Conservation (phyloP, 2,888 invertebrate genomes). For the Parnassius glacialis region DNA sequence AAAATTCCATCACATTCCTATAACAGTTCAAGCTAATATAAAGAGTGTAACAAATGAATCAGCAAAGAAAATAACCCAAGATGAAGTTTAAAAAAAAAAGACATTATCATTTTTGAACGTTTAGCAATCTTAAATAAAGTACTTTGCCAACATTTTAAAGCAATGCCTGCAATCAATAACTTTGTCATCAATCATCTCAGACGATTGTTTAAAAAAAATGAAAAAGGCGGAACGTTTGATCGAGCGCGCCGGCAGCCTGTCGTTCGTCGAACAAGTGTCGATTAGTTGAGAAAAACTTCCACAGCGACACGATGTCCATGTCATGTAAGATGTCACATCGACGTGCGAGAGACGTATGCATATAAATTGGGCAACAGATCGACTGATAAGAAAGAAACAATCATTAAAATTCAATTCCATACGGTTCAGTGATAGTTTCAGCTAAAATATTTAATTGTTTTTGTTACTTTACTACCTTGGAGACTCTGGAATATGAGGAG, state of each 20-base stretch:
- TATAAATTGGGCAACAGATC: slow-evolving; percentile 54
- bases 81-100: no score
- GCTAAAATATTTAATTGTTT: no score
- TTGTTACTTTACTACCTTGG: no score
- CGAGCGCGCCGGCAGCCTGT: slow-evolving; percentile 41
- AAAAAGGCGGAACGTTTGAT: slow-evolving; percentile 49
- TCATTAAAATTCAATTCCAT: slow-evolving; percentile 43
- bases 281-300: slow-evolving; percentile 57
- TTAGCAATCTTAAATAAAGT: neutral
- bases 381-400: slow-evolving; percentile 62
- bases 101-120: no score
- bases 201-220: slow-evolving; percentile 33
- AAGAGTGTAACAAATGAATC: no score
- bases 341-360: slow-evolving; percentile 44
- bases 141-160: slow-evolving; percentile 8
- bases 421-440: no score
- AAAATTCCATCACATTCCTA: no score
- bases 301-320: slow-evolving; percentile 61
- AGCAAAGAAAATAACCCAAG: no score
- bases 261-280: slow-evolving; percentile 49
- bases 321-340: slow-evolving; percentile 47
- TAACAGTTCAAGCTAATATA: no score
- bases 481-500: no score
- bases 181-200: slow-evolving; percentile 46
- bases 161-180: slow-evolving; percentile 46